Evolutionary conservation across 2,797 vertebrate species (phyloP).

Genomic region (Mormyrus hasselquistii): DNA sequence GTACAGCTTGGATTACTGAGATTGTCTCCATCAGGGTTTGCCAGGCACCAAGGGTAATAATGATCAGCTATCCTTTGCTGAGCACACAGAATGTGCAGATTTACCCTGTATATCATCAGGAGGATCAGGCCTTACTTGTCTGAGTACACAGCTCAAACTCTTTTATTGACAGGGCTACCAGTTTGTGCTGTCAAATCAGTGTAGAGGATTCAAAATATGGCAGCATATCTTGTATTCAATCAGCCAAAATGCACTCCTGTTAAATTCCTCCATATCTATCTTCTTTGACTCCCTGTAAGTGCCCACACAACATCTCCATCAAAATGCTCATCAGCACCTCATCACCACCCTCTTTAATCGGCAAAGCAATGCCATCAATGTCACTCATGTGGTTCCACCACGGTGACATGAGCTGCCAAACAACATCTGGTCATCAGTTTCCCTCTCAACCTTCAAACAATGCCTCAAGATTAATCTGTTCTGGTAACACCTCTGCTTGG

Average conservation of each 20-base stretch:
- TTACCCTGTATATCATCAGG: background rate
- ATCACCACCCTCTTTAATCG: background rate
- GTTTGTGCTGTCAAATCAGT: background rate
- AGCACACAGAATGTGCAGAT: background rate
- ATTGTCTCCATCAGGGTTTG: background rate
- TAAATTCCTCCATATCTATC: background rate
- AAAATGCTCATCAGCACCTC: background rate
- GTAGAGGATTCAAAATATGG: background rate
- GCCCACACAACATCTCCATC: background rate
- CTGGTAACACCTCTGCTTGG: background rate
- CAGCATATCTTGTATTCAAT: background rate
- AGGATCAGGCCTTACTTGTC: background rate
- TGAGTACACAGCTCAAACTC: background rate
- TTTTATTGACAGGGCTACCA: background rate
- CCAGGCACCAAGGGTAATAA: background rate
- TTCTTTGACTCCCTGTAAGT: background rate
- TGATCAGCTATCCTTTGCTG: background rate
- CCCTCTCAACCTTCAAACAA: background rate
- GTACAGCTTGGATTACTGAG: background rate
- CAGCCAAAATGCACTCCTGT: background rate
- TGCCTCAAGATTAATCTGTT: background rate
- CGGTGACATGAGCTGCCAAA: background rate
- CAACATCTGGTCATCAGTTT: background rate
- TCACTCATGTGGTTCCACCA: background rate
- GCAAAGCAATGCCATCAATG: background rate